Evolutionary conservation across 53 echinoderm and acorn worm species (phyloP).

Genomic region (Luidia sarsii): DNA sequence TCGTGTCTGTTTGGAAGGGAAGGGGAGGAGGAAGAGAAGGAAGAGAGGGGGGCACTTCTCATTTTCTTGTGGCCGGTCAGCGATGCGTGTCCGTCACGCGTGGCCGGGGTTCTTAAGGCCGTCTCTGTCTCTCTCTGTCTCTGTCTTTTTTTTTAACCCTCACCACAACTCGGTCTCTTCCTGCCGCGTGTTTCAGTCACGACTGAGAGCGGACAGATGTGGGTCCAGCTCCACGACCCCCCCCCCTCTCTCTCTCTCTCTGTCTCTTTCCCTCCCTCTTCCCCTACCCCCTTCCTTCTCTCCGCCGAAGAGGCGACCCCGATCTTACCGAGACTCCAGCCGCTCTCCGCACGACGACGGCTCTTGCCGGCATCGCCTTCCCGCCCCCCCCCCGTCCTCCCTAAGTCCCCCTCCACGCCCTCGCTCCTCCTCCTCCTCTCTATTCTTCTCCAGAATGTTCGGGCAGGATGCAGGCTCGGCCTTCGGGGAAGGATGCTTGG

Average conservation of each 20-base stretch:
- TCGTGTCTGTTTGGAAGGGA: not conserved
- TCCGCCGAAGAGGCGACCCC: slow-evolving; percentile 43
- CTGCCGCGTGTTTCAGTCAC: slow-evolving; percentile 47
- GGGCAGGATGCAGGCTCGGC: too few relatives aligned
- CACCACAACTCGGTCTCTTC: too few relatives aligned
- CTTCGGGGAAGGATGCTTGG: too few relatives aligned
- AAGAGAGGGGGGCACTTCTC: not conserved
- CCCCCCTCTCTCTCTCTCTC: too few relatives aligned
- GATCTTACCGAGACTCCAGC: slow-evolving; percentile 2
- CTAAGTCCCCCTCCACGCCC: too few relatives aligned
- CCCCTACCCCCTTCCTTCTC: not conserved
- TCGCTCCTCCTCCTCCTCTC: too few relatives aligned
- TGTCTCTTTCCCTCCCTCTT: too few relatives aligned
- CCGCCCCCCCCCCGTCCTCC: not conserved
- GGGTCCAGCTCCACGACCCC: slow-evolving; percentile 10
- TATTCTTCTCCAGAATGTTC: too few relatives aligned
- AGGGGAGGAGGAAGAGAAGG: not conserved
- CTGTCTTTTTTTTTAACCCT: slow-evolving; percentile 12
- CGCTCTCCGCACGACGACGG: not conserved
- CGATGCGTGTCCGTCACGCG: slow-evolving; percentile 41
- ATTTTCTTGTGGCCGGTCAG: slow-evolving; percentile 19
- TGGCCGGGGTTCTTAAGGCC: not conserved
- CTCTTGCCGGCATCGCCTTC: not conserved
- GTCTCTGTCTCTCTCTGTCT: not conserved
- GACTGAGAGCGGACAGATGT: slow-evolving; percentile 44